Base-by-base conservation (phyloP, 1,140 invertebrate genomes). In the Caenorhabditis elegans region DNA sequence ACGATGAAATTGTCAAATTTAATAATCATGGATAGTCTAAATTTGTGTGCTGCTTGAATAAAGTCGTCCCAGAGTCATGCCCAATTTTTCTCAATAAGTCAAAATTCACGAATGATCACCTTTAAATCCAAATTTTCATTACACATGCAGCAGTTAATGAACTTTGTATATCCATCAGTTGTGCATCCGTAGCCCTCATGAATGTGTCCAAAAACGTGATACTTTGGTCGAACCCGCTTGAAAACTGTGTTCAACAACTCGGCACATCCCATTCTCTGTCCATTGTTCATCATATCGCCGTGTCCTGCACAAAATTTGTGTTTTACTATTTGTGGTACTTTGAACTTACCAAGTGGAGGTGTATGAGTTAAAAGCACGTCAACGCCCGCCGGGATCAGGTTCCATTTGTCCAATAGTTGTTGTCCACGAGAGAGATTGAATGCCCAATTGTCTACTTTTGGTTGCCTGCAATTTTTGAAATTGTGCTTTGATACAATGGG, bases 141-240 rank as follows among this genome's bases (percentile, higher is more conserved):
- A 91, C 94, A 95, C 0, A 93, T 94, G 34, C 94, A 94, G 77
- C 94, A 94, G 90, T 95, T 95, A 79, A 95, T 93, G 87, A 92
- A 95, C 82, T 94, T 94, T 65, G 95, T 94, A 89, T 93, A 92
- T 10, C 94, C 94, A 91, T 95, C 94, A 49, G 94, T 93, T 31
- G 93, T 85, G 70, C 85, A 86, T 3, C 83, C 76, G 51, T 87
- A 90, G 93, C 94, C 94, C 92, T 95, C 95, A 90, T 96, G 95
- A 65, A 96, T 94, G 89, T 96, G 95, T 0, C 94, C 94, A 91
- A 94, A 96, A 13, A 96, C 92, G 89, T 95, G 95, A 90, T 94
- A 95, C 87, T 94, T 94, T 43, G 94, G 94, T 90, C 94, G 92
- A 4, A 95, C 93, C 55, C 94, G 90, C 83, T 93, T 91, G 88